phyloP scores from a whole-genome alignment of 2,888 invertebrate genomes.

The Lithophane ornitopus region DNA sequence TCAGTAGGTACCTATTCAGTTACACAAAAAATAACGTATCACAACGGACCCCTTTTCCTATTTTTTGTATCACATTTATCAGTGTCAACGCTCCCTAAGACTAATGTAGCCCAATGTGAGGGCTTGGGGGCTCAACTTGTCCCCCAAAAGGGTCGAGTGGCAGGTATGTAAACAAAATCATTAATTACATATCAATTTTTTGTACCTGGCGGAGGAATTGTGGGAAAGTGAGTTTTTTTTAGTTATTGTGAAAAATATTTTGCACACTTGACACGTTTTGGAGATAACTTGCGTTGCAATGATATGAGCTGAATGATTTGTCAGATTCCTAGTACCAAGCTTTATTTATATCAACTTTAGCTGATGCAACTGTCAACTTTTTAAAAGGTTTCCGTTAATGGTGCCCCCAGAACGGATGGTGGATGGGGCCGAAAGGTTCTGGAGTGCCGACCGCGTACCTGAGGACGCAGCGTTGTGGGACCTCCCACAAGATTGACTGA shows the following conservation, averaged over 20 bases:
- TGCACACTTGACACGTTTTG: background rate
- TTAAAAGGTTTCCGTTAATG: background rate
- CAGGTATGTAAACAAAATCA: constrained; percentile 56
- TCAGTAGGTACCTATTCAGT: background rate
- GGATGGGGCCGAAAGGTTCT: background rate
- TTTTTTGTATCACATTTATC: constrained; percentile 62
- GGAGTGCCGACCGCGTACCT: background rate
- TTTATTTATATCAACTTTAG: background rate
- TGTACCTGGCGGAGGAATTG: background rate
- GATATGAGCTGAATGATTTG: background rate
- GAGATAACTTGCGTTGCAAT: background rate
- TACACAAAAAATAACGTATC: constrained; percentile 19
- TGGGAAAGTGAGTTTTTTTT: background rate
- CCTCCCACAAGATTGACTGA: background rate
- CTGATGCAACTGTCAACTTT: background rate
- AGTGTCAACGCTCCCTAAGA: constrained; percentile 54
- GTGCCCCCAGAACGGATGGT: background rate
- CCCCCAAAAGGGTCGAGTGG: constrained; percentile 45
- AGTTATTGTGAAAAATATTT: constrained; percentile 2
- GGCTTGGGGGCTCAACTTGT: constrained; percentile 42
- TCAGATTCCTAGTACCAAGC: background rate
- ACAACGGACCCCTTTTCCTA: constrained; percentile 24
- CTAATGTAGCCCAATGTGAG: constrained; percentile 54
- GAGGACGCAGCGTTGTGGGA: background rate
- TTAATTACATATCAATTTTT: constrained; percentile 62